Evolutionary conservation across 2,888 invertebrate species (phyloP).

Genomic region (Tanaodytes sp.): DNA sequence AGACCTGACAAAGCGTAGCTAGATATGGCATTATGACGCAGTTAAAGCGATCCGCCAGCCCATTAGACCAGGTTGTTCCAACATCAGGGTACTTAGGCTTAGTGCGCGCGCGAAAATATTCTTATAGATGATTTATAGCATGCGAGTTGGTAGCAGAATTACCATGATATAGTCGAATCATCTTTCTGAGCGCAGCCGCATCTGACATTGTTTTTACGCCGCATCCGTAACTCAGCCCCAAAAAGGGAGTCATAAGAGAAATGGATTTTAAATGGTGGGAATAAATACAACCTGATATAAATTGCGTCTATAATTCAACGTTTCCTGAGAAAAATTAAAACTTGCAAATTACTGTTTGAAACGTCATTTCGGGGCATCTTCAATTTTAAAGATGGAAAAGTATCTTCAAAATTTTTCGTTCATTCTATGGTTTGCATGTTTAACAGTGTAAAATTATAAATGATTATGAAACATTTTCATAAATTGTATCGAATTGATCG

Average conservation of each 20-base stretch:
- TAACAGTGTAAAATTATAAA: too few relatives aligned
- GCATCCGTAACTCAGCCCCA: background rate
- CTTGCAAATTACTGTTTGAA: too few relatives aligned
- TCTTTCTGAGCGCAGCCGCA: constrained; percentile 16
- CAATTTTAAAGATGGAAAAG: too few relatives aligned
- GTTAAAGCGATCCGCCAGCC: constrained; percentile 44
- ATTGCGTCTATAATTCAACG: too few relatives aligned
- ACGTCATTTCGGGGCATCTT: too few relatives aligned
- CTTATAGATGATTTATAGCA: constrained; percentile 38
- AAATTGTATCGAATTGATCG: too few relatives aligned
- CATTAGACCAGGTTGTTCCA: constrained; percentile 45
- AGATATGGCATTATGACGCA: constrained; percentile 43
- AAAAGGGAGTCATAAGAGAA: background rate
- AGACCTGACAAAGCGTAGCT: constrained; percentile 43
- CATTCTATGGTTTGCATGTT: too few relatives aligned
- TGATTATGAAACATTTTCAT: too few relatives aligned
- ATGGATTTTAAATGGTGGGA: too few relatives aligned
- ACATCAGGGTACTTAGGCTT: constrained; percentile 41
- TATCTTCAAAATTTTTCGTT: too few relatives aligned
- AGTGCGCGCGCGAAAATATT: constrained; percentile 35
- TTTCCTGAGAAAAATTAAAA: too few relatives aligned
- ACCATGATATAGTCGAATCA: constrained; percentile 27
- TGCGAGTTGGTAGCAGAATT: constrained; percentile 25
- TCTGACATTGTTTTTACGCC: constrained; percentile 27
- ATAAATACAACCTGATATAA: too few relatives aligned